Conservation (phyloP, 2,113 vertebrate genomes). For the Picathartes gymnocephalus region DNA sequence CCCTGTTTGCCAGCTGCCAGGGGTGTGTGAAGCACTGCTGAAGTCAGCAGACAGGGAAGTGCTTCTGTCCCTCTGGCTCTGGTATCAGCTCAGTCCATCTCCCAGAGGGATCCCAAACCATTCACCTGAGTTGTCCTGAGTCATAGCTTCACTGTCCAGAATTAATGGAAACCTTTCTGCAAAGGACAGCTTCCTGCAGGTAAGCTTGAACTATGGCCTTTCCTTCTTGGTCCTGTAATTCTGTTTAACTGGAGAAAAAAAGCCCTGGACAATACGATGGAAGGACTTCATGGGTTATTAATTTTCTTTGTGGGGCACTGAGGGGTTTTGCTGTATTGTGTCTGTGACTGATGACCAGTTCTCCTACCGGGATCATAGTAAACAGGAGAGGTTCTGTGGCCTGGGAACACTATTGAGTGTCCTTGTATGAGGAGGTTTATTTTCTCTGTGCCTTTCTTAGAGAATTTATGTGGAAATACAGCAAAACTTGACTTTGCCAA, state of each 20-base stretch:
- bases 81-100: neutral
- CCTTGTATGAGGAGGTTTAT: neutral
- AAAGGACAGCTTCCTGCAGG: neutral
- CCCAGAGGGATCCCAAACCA: neutral
- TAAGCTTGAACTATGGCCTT: neutral
- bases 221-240: neutral
- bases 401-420: neutral
- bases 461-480: neutral
- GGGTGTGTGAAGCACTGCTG: neutral
- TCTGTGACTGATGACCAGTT: neutral
- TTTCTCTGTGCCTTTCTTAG: constrained; percentile 18
- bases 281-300: neutral
- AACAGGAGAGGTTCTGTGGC: neutral
- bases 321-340: neutral
- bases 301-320: neutral
- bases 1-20: neutral
- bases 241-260: neutral
- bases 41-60: neutral
- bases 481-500: neutral
- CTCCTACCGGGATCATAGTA: neutral
- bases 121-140: neutral
- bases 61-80: neutral
- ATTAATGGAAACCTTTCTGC: neutral
- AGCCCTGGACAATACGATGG: neutral
- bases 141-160: neutral